Evolutionary conservation across 2,888 invertebrate genomes (phyloP).

Genomic region (Ophioninae sp.): DNA sequence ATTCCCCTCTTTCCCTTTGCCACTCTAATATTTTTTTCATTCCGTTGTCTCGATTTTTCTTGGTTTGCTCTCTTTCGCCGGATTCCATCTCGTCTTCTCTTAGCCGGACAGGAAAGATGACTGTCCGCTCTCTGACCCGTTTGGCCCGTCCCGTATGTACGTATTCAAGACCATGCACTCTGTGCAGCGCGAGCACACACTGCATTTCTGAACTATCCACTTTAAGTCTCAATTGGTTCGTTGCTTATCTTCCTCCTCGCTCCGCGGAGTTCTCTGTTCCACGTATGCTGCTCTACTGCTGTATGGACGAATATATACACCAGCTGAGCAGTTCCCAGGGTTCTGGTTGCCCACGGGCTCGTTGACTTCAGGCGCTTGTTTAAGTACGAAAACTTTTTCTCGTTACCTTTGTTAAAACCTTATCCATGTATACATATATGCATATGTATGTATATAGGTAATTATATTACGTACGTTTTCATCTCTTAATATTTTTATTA

Average conservation of each 20-base stretch:
- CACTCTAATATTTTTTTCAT: background rate
- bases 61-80: slow-evolving; percentile 16
- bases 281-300: slow-evolving; percentile 24
- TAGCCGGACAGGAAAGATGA: slow-evolving; percentile 24
- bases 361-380: slow-evolving; percentile 58
- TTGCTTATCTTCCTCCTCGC: slow-evolving; percentile 57
- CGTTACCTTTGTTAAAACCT: slow-evolving; percentile 51
- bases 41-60: background rate
- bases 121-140: slow-evolving; percentile 54
- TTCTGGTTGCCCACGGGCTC: slow-evolving; percentile 55
- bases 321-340: slow-evolving; percentile 50
- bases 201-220: slow-evolving; percentile 64
- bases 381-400: slow-evolving; percentile 52
- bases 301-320: slow-evolving; percentile 12
- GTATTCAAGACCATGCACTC: slow-evolving; percentile 13
- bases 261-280: slow-evolving; percentile 29
- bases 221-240: slow-evolving; percentile 64
- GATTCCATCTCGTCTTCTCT: slow-evolving; percentile 12
- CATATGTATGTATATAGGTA: too few species aligned
- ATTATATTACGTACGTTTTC: too few species aligned
- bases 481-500: too few species aligned
- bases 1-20: background rate
- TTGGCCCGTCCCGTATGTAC: slow-evolving; percentile 30
- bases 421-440: slow-evolving; percentile 6
- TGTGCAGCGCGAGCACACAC: slow-evolving; percentile 41